phyloP scores from a whole-genome alignment of 2,797 vertebrate genomes.

The Etheostoma nigrum region DNA sequence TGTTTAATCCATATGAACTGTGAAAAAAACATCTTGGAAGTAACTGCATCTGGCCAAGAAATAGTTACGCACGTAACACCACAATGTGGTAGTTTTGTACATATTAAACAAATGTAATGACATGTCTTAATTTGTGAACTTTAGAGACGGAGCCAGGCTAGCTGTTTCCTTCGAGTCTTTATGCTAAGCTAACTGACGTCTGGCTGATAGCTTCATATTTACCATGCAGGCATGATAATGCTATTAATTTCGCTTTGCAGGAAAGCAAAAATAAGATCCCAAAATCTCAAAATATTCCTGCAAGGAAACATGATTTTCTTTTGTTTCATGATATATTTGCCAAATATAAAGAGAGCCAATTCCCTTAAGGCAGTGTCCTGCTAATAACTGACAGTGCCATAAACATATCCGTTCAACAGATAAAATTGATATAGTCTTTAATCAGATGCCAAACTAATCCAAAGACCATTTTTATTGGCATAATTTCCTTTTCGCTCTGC shows the following conservation, averaged over 20 bases:
- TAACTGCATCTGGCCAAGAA: no score
- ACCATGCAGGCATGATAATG: background rate
- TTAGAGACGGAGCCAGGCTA: background rate
- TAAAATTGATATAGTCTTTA: conserved; percentile 35
- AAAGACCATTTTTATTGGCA: conserved; percentile 42
- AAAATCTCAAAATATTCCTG: background rate
- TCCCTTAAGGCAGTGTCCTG: conserved; percentile 25
- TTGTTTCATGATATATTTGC: conserved; percentile 7
- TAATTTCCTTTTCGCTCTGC: conserved; percentile 39
- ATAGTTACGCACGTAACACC: no score
- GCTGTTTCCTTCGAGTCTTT: background rate
- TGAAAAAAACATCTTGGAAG: background rate
- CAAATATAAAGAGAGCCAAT: conserved; percentile 1
- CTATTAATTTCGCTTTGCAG: background rate
- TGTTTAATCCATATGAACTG: background rate
- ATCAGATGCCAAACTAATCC: conserved; percentile 54
- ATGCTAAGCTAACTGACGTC: background rate
- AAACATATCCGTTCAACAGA: conserved; percentile 36
- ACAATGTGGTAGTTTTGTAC: background rate
- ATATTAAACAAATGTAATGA: background rate
- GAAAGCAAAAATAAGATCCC: background rate
- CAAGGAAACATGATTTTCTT: background rate
- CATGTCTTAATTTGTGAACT: background rate
- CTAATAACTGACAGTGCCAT: conserved; percentile 30
- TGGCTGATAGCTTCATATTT: background rate